Conservation (phyloP, 2,888 invertebrate genomes). For the Vanessa cardui region DNA sequence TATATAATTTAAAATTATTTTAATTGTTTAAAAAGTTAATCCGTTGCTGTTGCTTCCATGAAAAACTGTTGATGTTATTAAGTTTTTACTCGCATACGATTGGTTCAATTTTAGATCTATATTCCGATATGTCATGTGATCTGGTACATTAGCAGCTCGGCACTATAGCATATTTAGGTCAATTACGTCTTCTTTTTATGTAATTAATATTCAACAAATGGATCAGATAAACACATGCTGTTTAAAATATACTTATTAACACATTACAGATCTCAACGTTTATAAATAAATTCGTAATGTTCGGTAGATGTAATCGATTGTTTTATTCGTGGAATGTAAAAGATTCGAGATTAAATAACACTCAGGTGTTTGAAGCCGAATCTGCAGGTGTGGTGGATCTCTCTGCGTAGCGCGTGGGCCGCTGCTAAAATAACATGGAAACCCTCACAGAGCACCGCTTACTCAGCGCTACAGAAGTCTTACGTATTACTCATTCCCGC, state of each 20-base stretch:
- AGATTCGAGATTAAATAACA: conserved; percentile 66
- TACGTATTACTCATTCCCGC: conserved; percentile 71
- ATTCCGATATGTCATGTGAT: not conserved
- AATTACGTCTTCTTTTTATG: not conserved
- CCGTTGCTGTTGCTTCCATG: not conserved
- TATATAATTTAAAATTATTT: too few species aligned
- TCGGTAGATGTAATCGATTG: conserved; percentile 17
- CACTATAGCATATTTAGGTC: not conserved
- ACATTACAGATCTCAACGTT: not conserved
- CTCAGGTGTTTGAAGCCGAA: conserved; percentile 69
- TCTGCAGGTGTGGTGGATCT: conserved; percentile 74
- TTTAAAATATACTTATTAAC: not conserved
- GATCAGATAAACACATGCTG: conserved; percentile 3
- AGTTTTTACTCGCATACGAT: not conserved
- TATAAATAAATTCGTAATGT: conserved; percentile 1
- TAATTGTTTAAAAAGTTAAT: not conserved
- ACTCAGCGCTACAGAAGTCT: conserved; percentile 65
- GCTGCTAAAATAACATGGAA: conserved; percentile 75
- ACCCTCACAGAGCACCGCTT: conserved; percentile 59
- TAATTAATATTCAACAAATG: not conserved
- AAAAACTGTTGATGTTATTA: not conserved
- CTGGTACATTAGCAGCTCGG: not conserved
- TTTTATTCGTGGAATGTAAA: conserved; percentile 48
- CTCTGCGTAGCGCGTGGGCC: conserved; percentile 66
- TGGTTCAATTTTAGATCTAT: not conserved